Evolutionary conservation across 1,140 invertebrate genomes (phyloP).

Genomic region (Neodiprion virginianus): DNA sequence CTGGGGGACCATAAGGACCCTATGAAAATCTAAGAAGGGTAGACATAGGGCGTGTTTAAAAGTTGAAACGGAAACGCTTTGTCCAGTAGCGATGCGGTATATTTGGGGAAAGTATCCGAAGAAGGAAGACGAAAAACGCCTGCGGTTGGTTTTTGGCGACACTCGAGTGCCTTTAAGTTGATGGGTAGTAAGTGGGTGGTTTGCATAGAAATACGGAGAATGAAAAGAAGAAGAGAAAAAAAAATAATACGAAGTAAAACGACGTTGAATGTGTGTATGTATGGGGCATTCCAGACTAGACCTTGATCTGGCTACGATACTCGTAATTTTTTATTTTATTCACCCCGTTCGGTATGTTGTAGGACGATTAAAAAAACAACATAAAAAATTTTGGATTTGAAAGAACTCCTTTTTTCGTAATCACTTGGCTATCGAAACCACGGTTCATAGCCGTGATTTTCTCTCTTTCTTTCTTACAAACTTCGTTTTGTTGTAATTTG

Average conservation of each 20-base stretch:
- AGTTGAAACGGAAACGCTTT: neutral
- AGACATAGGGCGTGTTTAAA: neutral
- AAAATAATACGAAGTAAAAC: neutral
- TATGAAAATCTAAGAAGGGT: neutral
- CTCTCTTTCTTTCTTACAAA: too few species aligned
- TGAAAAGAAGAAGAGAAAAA: neutral
- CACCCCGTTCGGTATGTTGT: too few species aligned
- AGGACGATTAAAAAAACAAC: too few species aligned
- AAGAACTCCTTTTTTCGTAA: too few species aligned
- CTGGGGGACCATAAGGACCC: neutral
- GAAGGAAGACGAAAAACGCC: neutral
- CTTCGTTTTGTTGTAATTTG: too few species aligned
- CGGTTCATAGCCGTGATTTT: too few species aligned
- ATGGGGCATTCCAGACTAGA: too few species aligned
- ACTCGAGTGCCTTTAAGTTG: constrained; percentile 1
- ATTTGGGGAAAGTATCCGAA: neutral
- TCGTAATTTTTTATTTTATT: too few species aligned
- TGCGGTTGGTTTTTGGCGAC: neutral
- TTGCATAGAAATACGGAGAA: neutral
- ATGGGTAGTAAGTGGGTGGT: neutral
- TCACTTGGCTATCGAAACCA: too few species aligned
- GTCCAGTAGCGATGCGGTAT: neutral
- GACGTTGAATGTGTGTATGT: too few species aligned
- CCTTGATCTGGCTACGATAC: too few species aligned
- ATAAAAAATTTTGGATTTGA: too few species aligned